Conservation (phyloP, 2,113 vertebrate species). For the Oryzias curvinotus region DNA sequence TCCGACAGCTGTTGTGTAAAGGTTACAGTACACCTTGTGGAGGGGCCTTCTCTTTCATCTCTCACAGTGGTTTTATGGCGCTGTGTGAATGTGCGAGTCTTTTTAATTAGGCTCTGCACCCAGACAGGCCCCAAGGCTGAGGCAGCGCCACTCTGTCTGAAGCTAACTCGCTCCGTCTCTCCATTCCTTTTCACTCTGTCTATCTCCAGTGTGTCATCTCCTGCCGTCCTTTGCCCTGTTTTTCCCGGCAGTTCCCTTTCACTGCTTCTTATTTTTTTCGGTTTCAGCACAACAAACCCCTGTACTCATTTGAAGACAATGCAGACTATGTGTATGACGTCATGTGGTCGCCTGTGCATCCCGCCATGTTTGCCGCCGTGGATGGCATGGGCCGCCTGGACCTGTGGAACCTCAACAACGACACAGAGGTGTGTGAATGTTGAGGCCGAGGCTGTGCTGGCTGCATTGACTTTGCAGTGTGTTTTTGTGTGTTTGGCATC, state of each 20-base stretch:
- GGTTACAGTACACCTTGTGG: conserved; percentile 85
- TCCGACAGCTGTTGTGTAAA: conserved; percentile 84
- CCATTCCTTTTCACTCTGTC: conserved; percentile 36
- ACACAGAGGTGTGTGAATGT: conserved; percentile 90
- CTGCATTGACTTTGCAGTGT: conserved; percentile 24
- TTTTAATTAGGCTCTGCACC: conserved; percentile 91
- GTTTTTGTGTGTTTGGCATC: conserved; percentile 40
- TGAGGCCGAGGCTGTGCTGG: conserved; percentile 22
- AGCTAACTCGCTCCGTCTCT: conserved; percentile 63
- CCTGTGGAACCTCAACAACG: conserved; percentile 97
- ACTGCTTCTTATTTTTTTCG: conserved; percentile 66
- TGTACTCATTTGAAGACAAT: conserved; percentile 99
- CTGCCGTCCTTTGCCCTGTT: conserved; percentile 39
- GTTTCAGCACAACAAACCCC: conserved; percentile 95
- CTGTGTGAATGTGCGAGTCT: conserved; percentile 93
- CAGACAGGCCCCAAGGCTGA: conserved; percentile 96
- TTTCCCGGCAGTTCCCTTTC: conserved; percentile 24
- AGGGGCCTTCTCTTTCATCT: conserved; percentile 89
- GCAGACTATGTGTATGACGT: conserved; percentile 97
- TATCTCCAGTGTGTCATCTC: conserved; percentile 53
- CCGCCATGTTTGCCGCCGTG: conserved; percentile 92
- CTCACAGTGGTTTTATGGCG: conserved; percentile 86
- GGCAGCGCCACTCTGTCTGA: conserved; percentile 95
- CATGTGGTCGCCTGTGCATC: conserved; percentile 96
- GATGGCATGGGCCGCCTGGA: conserved; percentile 96